A percentile compares a stretch with the other conserved stretches of the same genome.
phyloP scores from a whole-genome alignment of 2,888 invertebrate genomes.

The Stenichneumon culpator region DNA sequence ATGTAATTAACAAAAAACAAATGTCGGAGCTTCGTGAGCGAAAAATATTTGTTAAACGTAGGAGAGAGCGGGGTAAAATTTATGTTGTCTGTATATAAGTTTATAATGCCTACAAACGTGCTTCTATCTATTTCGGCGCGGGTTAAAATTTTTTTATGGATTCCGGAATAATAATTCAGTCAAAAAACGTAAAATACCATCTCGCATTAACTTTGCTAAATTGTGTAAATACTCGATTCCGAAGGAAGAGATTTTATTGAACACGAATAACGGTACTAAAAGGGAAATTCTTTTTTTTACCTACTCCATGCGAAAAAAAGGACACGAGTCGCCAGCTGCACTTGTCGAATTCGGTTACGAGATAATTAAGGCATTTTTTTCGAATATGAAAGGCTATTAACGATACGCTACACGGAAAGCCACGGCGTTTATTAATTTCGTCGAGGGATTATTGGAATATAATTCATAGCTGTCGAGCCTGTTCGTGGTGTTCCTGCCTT shows the following conservation, averaged over 20 bases:
- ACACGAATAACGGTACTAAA: background rate
- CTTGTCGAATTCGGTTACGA: background rate
- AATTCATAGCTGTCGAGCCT: conserved; percentile 23
- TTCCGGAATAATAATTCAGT: background rate
- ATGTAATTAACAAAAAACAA: background rate
- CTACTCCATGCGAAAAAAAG: background rate
- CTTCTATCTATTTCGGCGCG: background rate
- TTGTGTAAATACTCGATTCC: background rate
- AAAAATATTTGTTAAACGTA: background rate
- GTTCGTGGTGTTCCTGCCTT: conserved; percentile 1
- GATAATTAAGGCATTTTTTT: background rate
- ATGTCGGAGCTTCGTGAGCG: background rate
- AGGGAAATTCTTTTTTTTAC: background rate
- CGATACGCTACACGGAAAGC: background rate
- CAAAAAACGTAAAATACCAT: background rate
- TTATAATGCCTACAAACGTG: too few species aligned
- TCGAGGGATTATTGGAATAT: conserved; percentile 45
- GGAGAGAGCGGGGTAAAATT: too few species aligned
- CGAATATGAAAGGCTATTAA: conserved; percentile 1
- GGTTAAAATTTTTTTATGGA: background rate
- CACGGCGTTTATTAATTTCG: conserved; percentile 16
- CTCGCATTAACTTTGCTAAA: background rate
- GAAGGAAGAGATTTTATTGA: too few species aligned
- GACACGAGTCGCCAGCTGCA: background rate
- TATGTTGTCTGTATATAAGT: too few species aligned